Percentiles rank a stretch among this genome's conserved stretches.
phyloP scores from a whole-genome alignment of 2,888 invertebrate genomes.

The Axea sp. region DNA sequence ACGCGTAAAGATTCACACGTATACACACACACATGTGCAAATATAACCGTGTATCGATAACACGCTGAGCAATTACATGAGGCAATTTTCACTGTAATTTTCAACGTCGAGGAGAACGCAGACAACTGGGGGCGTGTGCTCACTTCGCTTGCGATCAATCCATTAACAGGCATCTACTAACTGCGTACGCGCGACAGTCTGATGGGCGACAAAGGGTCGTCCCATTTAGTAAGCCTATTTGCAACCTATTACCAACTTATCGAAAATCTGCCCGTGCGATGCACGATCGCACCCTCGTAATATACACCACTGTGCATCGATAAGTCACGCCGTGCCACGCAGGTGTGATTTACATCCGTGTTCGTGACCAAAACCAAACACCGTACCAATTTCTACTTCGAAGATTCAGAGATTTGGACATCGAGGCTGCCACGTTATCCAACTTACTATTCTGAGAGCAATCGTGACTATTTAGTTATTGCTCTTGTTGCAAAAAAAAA shows the following conservation, averaged over 20 bases:
- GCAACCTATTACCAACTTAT: slow-evolving; percentile 65
- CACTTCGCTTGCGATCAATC: slow-evolving; percentile 47
- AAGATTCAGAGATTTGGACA: slow-evolving; percentile 22
- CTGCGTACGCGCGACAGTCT: slow-evolving; percentile 32
- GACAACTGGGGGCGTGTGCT: slow-evolving; percentile 29
- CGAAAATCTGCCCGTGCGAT: slow-evolving; percentile 54
- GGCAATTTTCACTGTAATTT: slow-evolving; percentile 59
- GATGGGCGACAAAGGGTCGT: slow-evolving; percentile 37
- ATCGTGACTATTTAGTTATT: slow-evolving; percentile 29
- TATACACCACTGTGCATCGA: slow-evolving; percentile 38
- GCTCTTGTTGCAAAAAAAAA: slow-evolving; percentile 4
- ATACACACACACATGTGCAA: slow-evolving; percentile 13
- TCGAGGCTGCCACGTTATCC: slow-evolving; percentile 6
- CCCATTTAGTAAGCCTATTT: slow-evolving; percentile 57
- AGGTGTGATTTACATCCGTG: slow-evolving; percentile 56
- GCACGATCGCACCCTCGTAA: slow-evolving; percentile 29
- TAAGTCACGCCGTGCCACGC: slow-evolving; percentile 47
- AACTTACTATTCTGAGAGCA: slow-evolving; percentile 25
- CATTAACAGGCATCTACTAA: slow-evolving; percentile 50
- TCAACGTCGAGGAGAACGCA: slow-evolving; percentile 57
- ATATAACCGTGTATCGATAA: slow-evolving; percentile 15
- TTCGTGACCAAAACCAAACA: slow-evolving; percentile 36
- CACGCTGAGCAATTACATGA: slow-evolving; percentile 28
- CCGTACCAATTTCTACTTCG: background rate
- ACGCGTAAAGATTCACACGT: background rate